Evolutionary conservation across 30 jellyfish, hydroid and myxozoan species (phyloP), one percentile per base, ranked within the genome.

Genomic region (Aurelia aurita): DNA sequence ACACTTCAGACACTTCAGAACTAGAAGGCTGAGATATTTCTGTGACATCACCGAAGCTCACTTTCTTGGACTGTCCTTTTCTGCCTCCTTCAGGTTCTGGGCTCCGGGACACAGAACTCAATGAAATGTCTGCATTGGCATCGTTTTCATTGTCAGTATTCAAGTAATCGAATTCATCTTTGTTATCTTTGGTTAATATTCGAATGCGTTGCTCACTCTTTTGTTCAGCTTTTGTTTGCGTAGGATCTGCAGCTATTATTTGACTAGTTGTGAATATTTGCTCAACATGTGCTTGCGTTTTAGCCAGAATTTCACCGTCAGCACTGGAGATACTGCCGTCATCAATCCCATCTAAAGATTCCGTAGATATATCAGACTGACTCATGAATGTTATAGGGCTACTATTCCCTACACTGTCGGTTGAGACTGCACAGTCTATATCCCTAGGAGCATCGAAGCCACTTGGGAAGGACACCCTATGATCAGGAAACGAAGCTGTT

Each of bases 21-120:
- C 65, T 20, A 21, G 88, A 2, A 6, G 25, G 27, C 23, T 77
- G 88, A 16, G 69, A 59, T 58, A 77, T 77, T 46, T 77, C 88
- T 32, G 69, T 77, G 32, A 83, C 93, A 20, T 83, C 69, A 11
- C 93, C 93, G 76, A 83, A 83, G 23, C 93, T 83, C 32, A 83
- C 93, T 58, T 83, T 83, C 44, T 83, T 83, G 3, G 75, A 60
- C 73, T 57, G 80, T 23, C 80, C 51, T 7, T 39, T 39, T 32
- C 43, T 71, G 44, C 63, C 59, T 39, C 80, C 27, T 20, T 83
- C 93, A 32, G 77, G 87, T 27, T 83, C 93, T 5, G 93, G 93
- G 29, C 74, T 83, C 16, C 80, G 69, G 31, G 86, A 77, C 32
- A 18, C 46, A 26, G 79, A 32, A 19, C 66, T 67, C 28, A 49